phyloP scores from a whole-genome alignment of 2,888 invertebrate species.

The Spisula subtruncata region DNA sequence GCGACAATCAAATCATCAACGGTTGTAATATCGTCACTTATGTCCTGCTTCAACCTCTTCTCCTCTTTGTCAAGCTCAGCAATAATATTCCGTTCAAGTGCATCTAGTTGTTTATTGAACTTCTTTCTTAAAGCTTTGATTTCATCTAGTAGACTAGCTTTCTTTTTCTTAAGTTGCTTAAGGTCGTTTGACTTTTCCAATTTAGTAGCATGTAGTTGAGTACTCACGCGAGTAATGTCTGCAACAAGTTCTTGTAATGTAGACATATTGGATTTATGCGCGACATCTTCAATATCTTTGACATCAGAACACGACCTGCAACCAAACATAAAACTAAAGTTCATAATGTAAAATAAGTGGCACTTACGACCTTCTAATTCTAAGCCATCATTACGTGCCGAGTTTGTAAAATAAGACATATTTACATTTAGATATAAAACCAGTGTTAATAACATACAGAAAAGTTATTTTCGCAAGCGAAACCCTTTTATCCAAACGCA shows the following conservation, averaged over 20 bases:
- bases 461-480: too few relatives aligned
- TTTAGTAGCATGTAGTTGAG: background rate
- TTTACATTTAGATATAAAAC: too few relatives aligned
- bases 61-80: background rate
- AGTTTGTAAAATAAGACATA: too few relatives aligned
- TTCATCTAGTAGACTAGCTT: background rate
- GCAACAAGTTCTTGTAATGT: background rate
- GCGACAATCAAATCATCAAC: background rate
- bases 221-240: background rate
- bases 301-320: background rate
- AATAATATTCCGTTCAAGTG: background rate
- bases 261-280: background rate
- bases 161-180: background rate
- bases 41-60: background rate
- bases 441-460: too few relatives aligned
- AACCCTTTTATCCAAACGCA: too few relatives aligned
- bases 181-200: background rate
- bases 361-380: too few relatives aligned
- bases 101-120: background rate
- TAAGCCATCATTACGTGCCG: too few relatives aligned
- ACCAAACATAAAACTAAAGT: background rate
- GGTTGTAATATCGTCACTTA: background rate
- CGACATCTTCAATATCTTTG: background rate
- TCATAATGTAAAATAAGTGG: too few relatives aligned
- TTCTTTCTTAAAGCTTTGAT: background rate